Evolutionary conservation across 2,888 invertebrate genomes (phyloP).

Genomic region (Eupithecia pulchellata): DNA sequence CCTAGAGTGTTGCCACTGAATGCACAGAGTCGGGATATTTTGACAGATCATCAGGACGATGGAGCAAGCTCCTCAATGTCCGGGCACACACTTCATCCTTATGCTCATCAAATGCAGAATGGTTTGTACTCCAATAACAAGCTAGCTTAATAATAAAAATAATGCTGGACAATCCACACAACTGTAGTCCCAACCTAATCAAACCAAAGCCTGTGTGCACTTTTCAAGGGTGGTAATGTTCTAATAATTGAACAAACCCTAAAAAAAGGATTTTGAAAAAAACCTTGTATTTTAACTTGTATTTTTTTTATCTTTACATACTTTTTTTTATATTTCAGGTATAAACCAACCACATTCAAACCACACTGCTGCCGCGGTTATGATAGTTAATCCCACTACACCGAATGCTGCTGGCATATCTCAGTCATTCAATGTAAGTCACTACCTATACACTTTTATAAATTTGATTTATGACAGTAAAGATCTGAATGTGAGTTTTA

Average conservation of each 20-base stretch:
- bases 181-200: too few relatives aligned
- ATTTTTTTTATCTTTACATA: background rate
- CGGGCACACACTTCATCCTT: conserved; percentile 75
- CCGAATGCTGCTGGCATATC: conserved; percentile 78
- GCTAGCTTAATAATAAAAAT: background rate
- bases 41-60: conserved; percentile 75
- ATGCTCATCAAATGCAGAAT: conserved; percentile 80
- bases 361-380: conserved; percentile 82
- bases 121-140: conserved; percentile 56
- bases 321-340: conserved; percentile 55
- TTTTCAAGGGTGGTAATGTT: too few relatives aligned
- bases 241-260: too few relatives aligned
- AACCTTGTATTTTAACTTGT: too few relatives aligned
- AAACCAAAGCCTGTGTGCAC: too few relatives aligned
- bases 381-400: conserved; percentile 84
- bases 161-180: too few relatives aligned
- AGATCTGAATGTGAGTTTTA: too few relatives aligned
- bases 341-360: conserved; percentile 75
- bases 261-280: too few relatives aligned
- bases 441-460: background rate
- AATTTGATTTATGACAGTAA: too few relatives aligned
- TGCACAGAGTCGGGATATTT: conserved; percentile 75
- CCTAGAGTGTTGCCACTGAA: conserved; percentile 77
- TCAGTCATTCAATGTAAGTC: conserved; percentile 76
- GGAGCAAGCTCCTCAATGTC: conserved; percentile 66